Percentiles rank a stretch among this genome's conserved stretches.
Evolutionary conservation across 2,113 vertebrate genomes (phyloP).

Genomic region (Indri indri): DNA sequence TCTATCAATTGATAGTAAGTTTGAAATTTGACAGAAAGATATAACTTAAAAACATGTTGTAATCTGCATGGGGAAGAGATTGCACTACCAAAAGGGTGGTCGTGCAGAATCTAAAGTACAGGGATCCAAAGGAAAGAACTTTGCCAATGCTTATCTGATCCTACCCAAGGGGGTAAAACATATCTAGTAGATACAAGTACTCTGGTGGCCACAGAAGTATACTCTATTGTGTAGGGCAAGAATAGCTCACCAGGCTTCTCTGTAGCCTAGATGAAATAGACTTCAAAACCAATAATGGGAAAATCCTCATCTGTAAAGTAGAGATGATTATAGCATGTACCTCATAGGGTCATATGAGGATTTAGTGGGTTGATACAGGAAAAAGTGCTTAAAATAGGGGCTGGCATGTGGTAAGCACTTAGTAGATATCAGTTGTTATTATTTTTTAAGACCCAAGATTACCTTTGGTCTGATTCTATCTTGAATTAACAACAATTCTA

Average conservation of each 20-base stretch:
- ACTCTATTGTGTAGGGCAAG: neutral
- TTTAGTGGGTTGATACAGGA: neutral
- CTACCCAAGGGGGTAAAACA: neutral
- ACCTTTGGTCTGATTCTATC: neutral
- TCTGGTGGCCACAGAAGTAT: constrained; percentile 36
- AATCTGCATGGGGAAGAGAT: neutral
- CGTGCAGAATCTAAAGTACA: constrained; percentile 3
- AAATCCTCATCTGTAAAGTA: constrained; percentile 44
- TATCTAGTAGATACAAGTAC: constrained; percentile 12
- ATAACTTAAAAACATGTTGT: constrained; percentile 7
- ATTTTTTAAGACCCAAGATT: constrained; percentile 19
- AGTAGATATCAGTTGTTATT: neutral
- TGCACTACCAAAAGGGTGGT: neutral
- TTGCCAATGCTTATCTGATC: neutral
- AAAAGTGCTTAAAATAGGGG: neutral
- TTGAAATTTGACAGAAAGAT: constrained; percentile 37
- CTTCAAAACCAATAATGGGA: constrained; percentile 11
- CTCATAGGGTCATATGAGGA: constrained; percentile 10
- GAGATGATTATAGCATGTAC: neutral
- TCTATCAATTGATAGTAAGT: constrained; percentile 20
- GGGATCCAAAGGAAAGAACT: constrained; percentile 10
- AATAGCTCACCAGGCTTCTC: constrained; percentile 10
- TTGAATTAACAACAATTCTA: constrained; percentile 29
- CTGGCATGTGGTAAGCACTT: neutral
- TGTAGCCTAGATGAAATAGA: neutral